Conservation (phyloP, 1,140 invertebrate species). For the Pseudomyrmex concolor region DNA sequence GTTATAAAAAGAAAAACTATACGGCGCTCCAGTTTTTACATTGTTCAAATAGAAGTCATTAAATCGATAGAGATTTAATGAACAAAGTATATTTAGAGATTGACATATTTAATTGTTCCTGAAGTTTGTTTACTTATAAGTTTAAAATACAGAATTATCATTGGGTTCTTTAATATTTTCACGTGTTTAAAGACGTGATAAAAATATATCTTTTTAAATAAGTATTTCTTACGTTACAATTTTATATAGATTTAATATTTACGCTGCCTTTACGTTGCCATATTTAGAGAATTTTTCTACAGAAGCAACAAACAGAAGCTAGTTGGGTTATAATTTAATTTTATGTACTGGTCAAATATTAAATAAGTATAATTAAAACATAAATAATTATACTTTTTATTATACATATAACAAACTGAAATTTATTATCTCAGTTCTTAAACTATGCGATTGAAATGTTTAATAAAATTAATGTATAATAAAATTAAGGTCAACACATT, state of each 20-base stretch:
- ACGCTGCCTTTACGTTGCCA: slow-evolving; percentile 47
- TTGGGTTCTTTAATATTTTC: background rate
- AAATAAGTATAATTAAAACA: too few relatives aligned
- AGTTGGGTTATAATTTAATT: background rate
- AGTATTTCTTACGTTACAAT: slow-evolving; percentile 25
- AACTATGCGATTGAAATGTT: background rate
- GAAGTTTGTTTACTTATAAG: slow-evolving; percentile 7
- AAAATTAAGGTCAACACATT: slow-evolving; percentile 13
- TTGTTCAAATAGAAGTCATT: slow-evolving; percentile 67
- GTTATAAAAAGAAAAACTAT: background rate
- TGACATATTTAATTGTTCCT: background rate
- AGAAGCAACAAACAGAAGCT: background rate
- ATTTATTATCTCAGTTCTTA: background rate
- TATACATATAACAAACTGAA: slow-evolving; percentile 4
- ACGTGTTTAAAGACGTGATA: background rate
- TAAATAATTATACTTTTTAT: too few relatives aligned
- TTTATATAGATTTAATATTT: slow-evolving; percentile 48
- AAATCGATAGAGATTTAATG: slow-evolving; percentile 67
- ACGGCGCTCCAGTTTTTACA: slow-evolving; percentile 57
- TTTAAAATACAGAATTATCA: slow-evolving; percentile 17
- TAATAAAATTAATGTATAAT: background rate
- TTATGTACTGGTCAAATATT: background rate
- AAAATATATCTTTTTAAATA: slow-evolving; percentile 39
- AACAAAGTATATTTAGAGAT: slow-evolving; percentile 48
- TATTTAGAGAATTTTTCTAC: slow-evolving; percentile 30